Evolutionary conservation across 2,888 invertebrate species (phyloP).

Genomic region (Leptinotarsa tumamoca): DNA sequence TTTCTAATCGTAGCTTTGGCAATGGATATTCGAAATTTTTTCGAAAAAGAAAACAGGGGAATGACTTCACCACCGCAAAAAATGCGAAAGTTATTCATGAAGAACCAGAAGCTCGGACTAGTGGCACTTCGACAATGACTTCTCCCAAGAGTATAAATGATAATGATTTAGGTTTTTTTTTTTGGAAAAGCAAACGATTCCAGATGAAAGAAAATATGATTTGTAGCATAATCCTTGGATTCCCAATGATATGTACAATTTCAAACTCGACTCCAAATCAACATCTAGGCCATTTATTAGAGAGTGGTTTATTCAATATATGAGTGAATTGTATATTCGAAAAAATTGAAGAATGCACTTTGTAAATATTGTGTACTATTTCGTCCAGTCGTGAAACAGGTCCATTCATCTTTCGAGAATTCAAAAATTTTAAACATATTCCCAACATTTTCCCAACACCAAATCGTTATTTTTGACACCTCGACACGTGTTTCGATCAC

Average conservation of each 20-base stretch:
- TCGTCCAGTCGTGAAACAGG: not conserved
- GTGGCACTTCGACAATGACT: not conserved
- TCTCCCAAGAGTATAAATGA: constrained; percentile 1
- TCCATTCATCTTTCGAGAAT: not conserved
- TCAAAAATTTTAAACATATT: no score
- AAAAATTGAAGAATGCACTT: not conserved
- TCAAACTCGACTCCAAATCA: not conserved
- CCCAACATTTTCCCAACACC: no score
- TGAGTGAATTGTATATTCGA: not conserved
- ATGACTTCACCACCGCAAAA: not conserved
- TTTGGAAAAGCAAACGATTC: not conserved
- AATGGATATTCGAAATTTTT: not conserved
- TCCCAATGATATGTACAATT: not conserved
- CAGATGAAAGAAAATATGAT: not conserved
- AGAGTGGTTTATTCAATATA: not conserved
- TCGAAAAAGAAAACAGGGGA: not conserved
- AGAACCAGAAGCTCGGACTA: not conserved
- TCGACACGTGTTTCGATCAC: no score
- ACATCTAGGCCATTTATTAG: constrained; percentile 1
- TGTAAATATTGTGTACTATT: not conserved
- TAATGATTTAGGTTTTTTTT: not conserved
- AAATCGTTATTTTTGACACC: no score
- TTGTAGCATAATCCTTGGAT: not conserved
- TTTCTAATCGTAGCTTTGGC: not conserved
- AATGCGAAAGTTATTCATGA: not conserved